Base-by-base conservation (phyloP, 2,113 vertebrate species). In the Rhinopomastus cyanomelas region DNA sequence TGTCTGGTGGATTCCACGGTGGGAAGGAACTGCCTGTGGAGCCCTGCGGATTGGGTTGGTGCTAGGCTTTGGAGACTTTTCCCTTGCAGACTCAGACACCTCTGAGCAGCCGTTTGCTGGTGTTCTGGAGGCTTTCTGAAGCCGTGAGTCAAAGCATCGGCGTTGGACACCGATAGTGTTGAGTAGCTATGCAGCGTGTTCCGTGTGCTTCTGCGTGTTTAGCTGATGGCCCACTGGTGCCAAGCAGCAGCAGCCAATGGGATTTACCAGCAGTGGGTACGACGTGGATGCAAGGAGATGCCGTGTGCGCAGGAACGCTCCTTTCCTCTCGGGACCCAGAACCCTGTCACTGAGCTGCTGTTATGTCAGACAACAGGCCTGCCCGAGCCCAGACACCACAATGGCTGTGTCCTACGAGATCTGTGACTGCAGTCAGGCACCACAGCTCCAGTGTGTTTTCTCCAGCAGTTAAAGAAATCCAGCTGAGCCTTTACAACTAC, bases 401-500 rank as follows among this genome's bases (percentile, higher is more conserved):
- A 3, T 15, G 52, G 27, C 80, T 20, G 5, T 36, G 34, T 86
- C 72, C 48, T 90, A 2, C 39, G 23, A 51, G 46, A 32, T 78
- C 72, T 92, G 81, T 75, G 86, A 68, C 46, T 90, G 36, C 6
- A 13, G 52, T 21, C 39, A 69, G 78, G 32, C 19, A 91, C 66
- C 55, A 76, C 79, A 76, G 68, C n/a, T 48, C 56, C 80, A 48
- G 15, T 79, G 29, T 91, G 78, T 52, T 96, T 89, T 82, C 89
- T 30, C 60, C 81, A 61, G 46, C 61, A 37, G 87, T 51, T 84
- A 91, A 89, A 92, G 65, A 93, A 88, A 90, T 85, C 64, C 62
- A 32, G 65, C 66, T 19, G 89, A 77, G 30, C 75, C 77, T 90
- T 92, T 57, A 66, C 73, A 91, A 49, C 94, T 87, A 94, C 96